Percentiles rank a stretch among this genome's conserved stretches.
Conservation (phyloP, 2,113 vertebrate species). For the Eublepharis macularius region DNA sequence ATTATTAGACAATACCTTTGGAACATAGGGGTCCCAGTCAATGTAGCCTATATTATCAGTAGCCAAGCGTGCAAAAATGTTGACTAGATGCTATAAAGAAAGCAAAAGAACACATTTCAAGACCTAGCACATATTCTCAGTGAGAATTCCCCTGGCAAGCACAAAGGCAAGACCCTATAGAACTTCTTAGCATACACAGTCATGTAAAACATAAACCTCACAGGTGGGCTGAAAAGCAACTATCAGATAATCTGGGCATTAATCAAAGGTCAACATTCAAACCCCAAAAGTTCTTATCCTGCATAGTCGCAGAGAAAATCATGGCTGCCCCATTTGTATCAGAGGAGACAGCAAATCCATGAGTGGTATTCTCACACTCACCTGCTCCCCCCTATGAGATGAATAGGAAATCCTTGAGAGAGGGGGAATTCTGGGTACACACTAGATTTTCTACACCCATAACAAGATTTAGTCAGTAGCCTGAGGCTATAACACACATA, state of each 20-base stretch:
- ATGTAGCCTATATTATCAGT: conserved; percentile 98
- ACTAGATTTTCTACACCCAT: no score
- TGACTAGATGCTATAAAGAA: conserved; percentile 87
- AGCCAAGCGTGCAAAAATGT: conserved; percentile 94
- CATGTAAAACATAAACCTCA: background rate
- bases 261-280: background rate
- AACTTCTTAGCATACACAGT: background rate
- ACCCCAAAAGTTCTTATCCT: background rate
- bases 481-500: no score
- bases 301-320: background rate
- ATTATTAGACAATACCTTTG: conserved; percentile 82
- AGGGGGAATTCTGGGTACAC: no score
- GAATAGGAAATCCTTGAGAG: background rate
- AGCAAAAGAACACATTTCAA: conserved; percentile 14
- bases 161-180: background rate
- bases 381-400: background rate
- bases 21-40: conserved; percentile 96
- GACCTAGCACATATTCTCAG: background rate
- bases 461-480: no score
- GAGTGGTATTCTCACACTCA: background rate
- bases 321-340: background rate
- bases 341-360: background rate
- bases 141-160: background rate
- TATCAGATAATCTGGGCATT: background rate
- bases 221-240: background rate